A percentile compares a stretch with the other conserved stretches of the same genome.
Conservation (phyloP, 2,797 vertebrate genomes). For the Amblyraja radiata region DNA sequence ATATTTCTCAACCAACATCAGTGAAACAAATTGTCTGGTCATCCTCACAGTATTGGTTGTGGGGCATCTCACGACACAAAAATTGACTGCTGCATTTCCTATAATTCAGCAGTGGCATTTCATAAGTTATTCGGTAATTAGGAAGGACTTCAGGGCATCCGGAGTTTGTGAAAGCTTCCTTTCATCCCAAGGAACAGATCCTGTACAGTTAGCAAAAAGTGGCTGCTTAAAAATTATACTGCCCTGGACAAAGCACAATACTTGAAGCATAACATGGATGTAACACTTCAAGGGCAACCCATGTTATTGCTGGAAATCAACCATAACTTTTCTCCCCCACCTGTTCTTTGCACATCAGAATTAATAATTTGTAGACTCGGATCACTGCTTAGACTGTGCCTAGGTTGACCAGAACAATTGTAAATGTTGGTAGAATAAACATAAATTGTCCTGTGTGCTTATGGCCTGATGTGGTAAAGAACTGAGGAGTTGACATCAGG, state of each 20-base stretch:
- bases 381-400: not conserved
- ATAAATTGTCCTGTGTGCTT: not conserved
- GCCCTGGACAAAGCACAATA: not conserved
- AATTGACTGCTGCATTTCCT: not conserved
- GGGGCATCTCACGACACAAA: not conserved
- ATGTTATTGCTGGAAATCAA: not conserved
- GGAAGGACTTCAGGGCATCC: not conserved
- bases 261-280: not conserved
- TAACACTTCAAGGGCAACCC: not conserved
- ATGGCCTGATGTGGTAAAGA: not conserved
- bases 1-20: not conserved
- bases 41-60: not conserved
- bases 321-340: not conserved
- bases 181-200: not conserved
- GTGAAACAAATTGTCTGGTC: not conserved
- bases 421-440: not conserved
- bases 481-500: too few relatives aligned
- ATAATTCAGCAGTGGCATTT: not conserved
- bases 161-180: not conserved
- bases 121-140: not conserved
- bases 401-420: not conserved
- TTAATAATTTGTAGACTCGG: not conserved
- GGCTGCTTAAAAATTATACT: not conserved
- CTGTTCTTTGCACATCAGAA: not conserved
- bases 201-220: not conserved